Conservation (phyloP, 2,113 vertebrate species). For the Empidonax alnorum region DNA sequence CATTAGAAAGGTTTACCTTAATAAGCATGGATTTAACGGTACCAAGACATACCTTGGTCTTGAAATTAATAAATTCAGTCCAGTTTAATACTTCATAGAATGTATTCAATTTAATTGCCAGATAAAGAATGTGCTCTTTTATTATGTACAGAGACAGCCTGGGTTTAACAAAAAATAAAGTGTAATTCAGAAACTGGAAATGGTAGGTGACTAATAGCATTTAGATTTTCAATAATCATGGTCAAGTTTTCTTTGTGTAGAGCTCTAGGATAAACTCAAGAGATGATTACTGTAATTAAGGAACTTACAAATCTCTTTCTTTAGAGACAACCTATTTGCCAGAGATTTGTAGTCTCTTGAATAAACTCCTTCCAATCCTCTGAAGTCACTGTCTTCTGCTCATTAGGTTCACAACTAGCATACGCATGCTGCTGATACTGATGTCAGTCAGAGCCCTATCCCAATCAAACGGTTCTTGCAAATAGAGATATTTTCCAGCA, state of each 20-base stretch:
- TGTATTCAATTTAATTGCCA: not conserved
- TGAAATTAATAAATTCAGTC: constrained; percentile 29
- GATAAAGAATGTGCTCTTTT: constrained; percentile 1
- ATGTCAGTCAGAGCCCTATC: not conserved
- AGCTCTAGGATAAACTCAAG: constrained; percentile 42
- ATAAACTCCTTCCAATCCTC: not conserved
- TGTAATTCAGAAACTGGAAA: constrained; percentile 18
- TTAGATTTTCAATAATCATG: constrained; percentile 8
- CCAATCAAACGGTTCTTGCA: not conserved
- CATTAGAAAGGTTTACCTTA: not conserved
- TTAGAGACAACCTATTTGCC: not conserved
- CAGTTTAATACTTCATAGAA: constrained; percentile 12
- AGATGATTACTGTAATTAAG: constrained; percentile 39
- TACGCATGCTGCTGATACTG: not conserved
- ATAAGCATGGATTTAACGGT: not conserved
- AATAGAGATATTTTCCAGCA: not conserved
- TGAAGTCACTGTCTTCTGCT: not conserved
- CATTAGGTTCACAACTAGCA: not conserved
- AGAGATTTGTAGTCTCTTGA: not conserved
- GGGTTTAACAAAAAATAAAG: constrained; percentile 36
- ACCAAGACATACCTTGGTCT: not conserved
- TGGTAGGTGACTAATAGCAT: not conserved
- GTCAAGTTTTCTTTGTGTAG: constrained; percentile 44
- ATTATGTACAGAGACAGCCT: not conserved
- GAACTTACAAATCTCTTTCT: constrained; percentile 36